These are phyloP conservation scores for Takifugu bimaculatus DNA, from an alignment of 2,113 vertebrate genomes.

Conservation along the genomic window DNA sequence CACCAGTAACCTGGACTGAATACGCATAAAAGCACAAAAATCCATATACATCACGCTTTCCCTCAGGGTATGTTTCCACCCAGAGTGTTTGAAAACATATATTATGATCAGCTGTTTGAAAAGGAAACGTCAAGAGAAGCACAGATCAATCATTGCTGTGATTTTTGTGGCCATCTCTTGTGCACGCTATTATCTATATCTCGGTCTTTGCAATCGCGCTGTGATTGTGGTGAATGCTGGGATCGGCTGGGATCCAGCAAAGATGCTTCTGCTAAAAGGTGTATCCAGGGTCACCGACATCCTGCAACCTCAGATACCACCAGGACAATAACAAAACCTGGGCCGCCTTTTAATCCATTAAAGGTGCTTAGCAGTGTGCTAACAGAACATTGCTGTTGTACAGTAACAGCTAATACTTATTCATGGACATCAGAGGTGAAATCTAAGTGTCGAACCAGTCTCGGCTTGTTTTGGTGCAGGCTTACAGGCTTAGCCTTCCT, in stretches of 20 bases:
- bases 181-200: neutral
- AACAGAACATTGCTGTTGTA: too few relatives aligned
- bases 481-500: slow-evolving; percentile 45
- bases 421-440: neutral
- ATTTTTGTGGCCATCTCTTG: too few relatives aligned
- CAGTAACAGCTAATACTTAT: too few relatives aligned
- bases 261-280: slow-evolving; percentile 31
- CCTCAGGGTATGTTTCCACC: neutral
- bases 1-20: slow-evolving; percentile 18
- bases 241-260: slow-evolving; percentile 1
- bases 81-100: neutral
- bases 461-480: slow-evolving; percentile 18
- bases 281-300: slow-evolving; percentile 16
- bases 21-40: neutral
- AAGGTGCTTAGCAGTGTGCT: too few relatives aligned
- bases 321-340: too few relatives aligned
- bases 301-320: neutral
- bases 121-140: neutral
- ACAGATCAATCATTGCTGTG: too few relatives aligned
- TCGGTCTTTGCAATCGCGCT: too few relatives aligned
- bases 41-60: neutral
- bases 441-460: slow-evolving; percentile 1
- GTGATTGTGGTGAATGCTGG: neutral
- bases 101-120: too few relatives aligned
- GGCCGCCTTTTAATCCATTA: too few relatives aligned